Evolutionary conservation across 2,888 invertebrate genomes (phyloP).

Genomic region (Ormyrus thymus): DNA sequence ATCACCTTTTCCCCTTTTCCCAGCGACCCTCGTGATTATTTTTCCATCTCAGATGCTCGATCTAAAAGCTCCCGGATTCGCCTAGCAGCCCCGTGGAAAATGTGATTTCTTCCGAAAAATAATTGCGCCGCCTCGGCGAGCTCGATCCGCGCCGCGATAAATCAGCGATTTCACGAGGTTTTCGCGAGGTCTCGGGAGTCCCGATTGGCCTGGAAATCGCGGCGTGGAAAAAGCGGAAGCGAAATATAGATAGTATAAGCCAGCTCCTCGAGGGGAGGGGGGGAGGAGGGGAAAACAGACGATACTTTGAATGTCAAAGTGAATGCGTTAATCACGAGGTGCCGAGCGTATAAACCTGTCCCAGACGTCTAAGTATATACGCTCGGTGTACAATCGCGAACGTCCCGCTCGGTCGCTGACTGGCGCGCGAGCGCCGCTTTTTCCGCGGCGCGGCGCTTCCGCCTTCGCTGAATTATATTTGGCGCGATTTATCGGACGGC

Average conservation of each 20-base stretch:
- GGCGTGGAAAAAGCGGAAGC: not conserved
- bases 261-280: not conserved
- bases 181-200: conserved; percentile 2
- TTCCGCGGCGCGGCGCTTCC: conserved; percentile 23
- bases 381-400: conserved; percentile 50
- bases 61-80: not conserved
- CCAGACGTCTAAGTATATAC: conserved; percentile 46
- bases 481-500: not conserved
- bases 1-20: too few relatives aligned
- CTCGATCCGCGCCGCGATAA: conserved; percentile 31
- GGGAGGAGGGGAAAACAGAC: conserved; percentile 17
- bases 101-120: conserved; percentile 9
- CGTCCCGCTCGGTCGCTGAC: conserved; percentile 16
- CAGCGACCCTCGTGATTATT: too few relatives aligned
- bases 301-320: conserved; percentile 58
- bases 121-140: conserved; percentile 13
- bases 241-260: too few relatives aligned
- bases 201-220: conserved; percentile 20
- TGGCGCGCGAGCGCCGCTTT: conserved; percentile 15
- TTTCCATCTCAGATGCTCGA: too few relatives aligned
- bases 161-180: conserved; percentile 35
- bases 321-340: conserved; percentile 59
- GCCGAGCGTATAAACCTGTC: conserved; percentile 57
- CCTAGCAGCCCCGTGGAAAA: conserved; percentile 12
- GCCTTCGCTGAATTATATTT: conserved; percentile 15